Conservation (phyloP, 2,113 vertebrate genomes). For the rabbit (Oryctolagus cuniculus) region mOryCun1.1 NC_091447.1:47192501-47193000, state of each 20-base stretch:
- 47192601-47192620: neutral
- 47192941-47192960: neutral
- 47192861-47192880: neutral
- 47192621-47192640: slow-evolving; percentile 7
- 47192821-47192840: neutral
- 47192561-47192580: neutral
- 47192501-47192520: neutral
- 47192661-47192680: slow-evolving; percentile 8
- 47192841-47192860: neutral
- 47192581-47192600: neutral
- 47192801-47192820: neutral
- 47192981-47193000: neutral
- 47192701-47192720: neutral
- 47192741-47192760: neutral
- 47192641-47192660: slow-evolving; percentile 35
- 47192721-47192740: neutral
- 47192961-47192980: slow-evolving; percentile 47
- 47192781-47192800: slow-evolving; percentile 4
- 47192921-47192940: neutral
- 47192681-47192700: slow-evolving; percentile 5
- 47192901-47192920: neutral
- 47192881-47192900: neutral
- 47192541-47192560: neutral
- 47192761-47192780: neutral
- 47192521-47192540: neutral